Evolutionary conservation across 2,888 invertebrate genomes (phyloP).

Genomic region (Cenopis cana): DNA sequence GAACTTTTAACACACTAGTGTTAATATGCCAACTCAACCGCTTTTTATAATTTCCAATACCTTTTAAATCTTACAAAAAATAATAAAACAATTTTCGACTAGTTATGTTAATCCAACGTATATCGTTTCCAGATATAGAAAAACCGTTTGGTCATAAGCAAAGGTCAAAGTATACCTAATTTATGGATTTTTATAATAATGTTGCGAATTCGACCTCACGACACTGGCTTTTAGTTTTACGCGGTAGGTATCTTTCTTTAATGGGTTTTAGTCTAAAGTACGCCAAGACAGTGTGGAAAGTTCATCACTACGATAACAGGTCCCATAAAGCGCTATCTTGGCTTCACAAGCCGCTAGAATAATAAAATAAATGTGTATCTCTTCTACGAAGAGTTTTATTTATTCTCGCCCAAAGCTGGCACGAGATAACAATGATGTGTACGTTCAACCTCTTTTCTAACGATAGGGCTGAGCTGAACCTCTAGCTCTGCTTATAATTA

Average conservation of each 20-base stretch:
- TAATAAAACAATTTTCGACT: conserved; percentile 51
- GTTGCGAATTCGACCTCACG: conserved; percentile 33
- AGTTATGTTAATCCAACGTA: conserved; percentile 62
- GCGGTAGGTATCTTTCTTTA: conserved; percentile 11
- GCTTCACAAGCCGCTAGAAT: conserved; percentile 71
- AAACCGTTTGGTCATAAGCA: conserved; percentile 29
- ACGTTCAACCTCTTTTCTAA: conserved; percentile 66
- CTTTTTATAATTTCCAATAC: conserved; percentile 49
- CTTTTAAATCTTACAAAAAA: conserved; percentile 56
- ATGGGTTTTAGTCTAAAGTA: conserved; percentile 15
- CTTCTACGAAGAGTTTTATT: conserved; percentile 82
- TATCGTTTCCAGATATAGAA: conserved; percentile 45
- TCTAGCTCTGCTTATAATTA: conserved; percentile 47
- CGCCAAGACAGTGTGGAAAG: conserved; percentile 60
- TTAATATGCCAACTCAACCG: conserved; percentile 59
- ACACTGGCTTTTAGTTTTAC: conserved; percentile 36
- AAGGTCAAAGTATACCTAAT: conserved; percentile 34
- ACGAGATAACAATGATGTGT: conserved; percentile 81
- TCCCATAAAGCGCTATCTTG: conserved; percentile 79
- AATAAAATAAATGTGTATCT: conserved; percentile 80
- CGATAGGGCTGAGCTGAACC: conserved; percentile 51
- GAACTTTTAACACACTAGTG: conserved; percentile 67
- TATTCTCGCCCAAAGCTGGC: conserved; percentile 77
- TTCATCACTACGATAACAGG: conserved; percentile 76
- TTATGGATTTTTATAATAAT: conserved; percentile 27